Evolutionary conservation across 2,888 invertebrate species (phyloP).

Genomic region (Troides aeacus): DNA sequence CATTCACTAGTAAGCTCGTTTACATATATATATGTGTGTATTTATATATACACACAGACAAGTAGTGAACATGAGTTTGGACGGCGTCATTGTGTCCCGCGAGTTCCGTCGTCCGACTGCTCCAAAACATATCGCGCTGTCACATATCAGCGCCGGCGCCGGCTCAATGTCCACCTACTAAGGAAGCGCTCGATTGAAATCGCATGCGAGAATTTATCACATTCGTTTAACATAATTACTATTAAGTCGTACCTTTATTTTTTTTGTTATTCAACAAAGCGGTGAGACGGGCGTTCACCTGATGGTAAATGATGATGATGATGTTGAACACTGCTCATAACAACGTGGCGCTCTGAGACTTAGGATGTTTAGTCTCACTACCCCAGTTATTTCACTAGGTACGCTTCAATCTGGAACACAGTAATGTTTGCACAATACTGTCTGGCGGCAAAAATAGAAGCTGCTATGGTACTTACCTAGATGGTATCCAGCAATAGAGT

Average conservation of each 20-base stretch:
- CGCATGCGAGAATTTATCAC: slow-evolving; percentile 28
- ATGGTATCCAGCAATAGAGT: no score
- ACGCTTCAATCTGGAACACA: no score
- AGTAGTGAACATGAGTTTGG: slow-evolving; percentile 36
- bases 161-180: slow-evolving; percentile 31
- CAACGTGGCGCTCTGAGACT: no score
- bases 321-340: no score
- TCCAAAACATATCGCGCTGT: slow-evolving; percentile 52
- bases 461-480: no score
- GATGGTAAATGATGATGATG: no score
- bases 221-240: background rate
- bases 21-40: slow-evolving; percentile 7
- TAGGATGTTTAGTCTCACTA: no score
- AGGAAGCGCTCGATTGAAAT: slow-evolving; percentile 28
- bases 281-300: no score
- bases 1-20: background rate
- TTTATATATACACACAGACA: slow-evolving; percentile 35
- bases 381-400: no score
- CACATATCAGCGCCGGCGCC: slow-evolving; percentile 48
- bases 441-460: no score
- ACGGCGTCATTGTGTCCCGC: slow-evolving; percentile 31
- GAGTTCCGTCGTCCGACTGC: slow-evolving; percentile 35
- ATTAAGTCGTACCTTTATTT: background rate
- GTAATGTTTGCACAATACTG: no score
- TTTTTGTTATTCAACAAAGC: no score